Evolutionary conservation across 2,888 invertebrate species (phyloP), one percentile per base, ranked within the genome.

Genomic region (Caenorhabditis auriculariae): DNA sequence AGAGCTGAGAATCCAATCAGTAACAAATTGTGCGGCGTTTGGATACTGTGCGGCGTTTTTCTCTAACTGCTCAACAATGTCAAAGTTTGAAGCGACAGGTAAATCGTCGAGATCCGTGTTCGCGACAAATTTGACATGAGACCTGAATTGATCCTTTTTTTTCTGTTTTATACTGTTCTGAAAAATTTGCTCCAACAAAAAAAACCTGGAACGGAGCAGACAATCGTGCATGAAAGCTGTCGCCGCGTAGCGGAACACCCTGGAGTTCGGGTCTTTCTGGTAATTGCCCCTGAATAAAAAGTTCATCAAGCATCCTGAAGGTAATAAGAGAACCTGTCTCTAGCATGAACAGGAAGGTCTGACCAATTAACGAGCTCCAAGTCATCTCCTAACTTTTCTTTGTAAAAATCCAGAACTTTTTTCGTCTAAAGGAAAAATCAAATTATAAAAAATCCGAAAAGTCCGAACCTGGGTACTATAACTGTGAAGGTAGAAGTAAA

Each of bases 401-500:
- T 66, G 32, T 69, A 69, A 24, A 66, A 66, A 32, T 69, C 59
- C 28, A 69, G 45, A 2, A 69, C 51, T 28, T 41, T 45, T 38
- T 58, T 27, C 5, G 49, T 49, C 49, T 49, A 12, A 21, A 46
- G 4, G 21, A 27, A 29, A 15, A 5, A 21, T 43, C 4, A 24
- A 43, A 4, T 19, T n/a, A n/a, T 9, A 41, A 21, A 6, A 15
- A 43, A 43, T 35, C 12, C 12, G n/a, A 35, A 35, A 35, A 15
- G n/a, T 35, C n/a, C 12, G n/a, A 5, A 49, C 63, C 37, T 65
- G 66, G 43, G 54, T 46, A 12, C 69, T 59, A 46, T 67, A 66
- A 29, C 62, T 66, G 17, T 74, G 69, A 19, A 68, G 27, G 49
- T 74, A 74, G 23, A 74, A 71, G 43, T 67, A 74, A 57, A 74